Evolutionary conservation across 2,113 vertebrate genomes (phyloP), one percentile per base, ranked within the genome.

Genomic region (Pelmatolapia mariae): DNA sequence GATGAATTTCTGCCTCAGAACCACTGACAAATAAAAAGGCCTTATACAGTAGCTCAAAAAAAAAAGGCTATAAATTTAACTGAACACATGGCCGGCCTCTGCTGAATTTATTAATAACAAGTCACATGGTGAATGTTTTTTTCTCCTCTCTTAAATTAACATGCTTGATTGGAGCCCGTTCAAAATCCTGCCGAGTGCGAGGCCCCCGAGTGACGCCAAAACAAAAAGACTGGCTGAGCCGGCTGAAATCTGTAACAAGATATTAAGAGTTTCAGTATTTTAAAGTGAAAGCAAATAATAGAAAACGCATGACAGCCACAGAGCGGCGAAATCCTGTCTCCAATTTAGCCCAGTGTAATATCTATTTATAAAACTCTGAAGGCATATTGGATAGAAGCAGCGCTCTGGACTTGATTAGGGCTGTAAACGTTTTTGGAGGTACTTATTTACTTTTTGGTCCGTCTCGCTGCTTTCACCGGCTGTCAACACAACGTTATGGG

Each of bases 351-450:
- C 52, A 89, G 90, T 89, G 94, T 94, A 94, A 95, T 94, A 96
- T 95, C 88, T 94, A 96, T 96, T 97, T 96, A 95, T 96, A 95
- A 95, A 96, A 94, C 89, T 93, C 93, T 89, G 93, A 89, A 92
- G 93, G 92, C 92, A 87, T 88, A 89, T 91, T 94, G 95, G 90
- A 94, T 82, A 76, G 89, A 89, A 89, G 87, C 66, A 88, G 88
- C n/a, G 86, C 66, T 96, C 96, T 97, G 96, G 96, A 95, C 91
- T 94, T 95, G 96, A 96, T 96, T 97, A 96, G 88, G 86, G 85
- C 81, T 93, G 91, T 94, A 95, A 96, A 95, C 87, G 92, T 91
- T 95, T 94, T 95, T 91, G 63, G 91, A 94, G 93, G 93, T 89
- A 93, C 89, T 91, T 95, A 94, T 95, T 95, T 94, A 95, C 93